Evolutionary conservation across 2,797 vertebrate species (phyloP).

Genomic region (Silurus aristotelis): DNA sequence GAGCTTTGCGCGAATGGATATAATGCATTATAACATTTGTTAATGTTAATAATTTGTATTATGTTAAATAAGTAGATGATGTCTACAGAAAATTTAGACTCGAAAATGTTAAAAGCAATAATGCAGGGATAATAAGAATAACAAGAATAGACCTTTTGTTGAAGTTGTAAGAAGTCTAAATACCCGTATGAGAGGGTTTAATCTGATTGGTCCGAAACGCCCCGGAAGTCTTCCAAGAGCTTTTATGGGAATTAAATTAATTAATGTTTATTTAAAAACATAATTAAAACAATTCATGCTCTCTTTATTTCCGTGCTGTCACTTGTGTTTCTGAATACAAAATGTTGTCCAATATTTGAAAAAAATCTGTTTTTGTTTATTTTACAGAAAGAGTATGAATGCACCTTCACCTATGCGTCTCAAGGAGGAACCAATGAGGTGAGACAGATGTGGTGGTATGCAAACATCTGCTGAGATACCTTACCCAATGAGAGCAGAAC

Average conservation of each 20-base stretch:
- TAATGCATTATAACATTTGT: no score
- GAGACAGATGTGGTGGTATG: slow-evolving; percentile 24
- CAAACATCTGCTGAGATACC: not conserved
- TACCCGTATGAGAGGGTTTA: not conserved
- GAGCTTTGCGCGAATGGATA: not conserved
- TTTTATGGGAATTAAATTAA: not conserved
- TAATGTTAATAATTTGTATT: no score
- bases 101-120: not conserved
- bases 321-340: not conserved
- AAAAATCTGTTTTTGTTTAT: not conserved
- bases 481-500: no score
- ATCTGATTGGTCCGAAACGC: not conserved
- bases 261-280: no score
- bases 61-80: not conserved
- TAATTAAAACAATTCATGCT: not conserved
- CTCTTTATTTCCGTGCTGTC: not conserved
- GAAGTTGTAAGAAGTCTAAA: not conserved
- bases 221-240: not conserved
- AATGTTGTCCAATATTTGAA: not conserved
- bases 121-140: not conserved
- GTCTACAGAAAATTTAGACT: not conserved
- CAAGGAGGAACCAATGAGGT: slow-evolving; percentile 98
- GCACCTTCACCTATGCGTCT: slow-evolving; percentile 90
- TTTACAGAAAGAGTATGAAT: slow-evolving; percentile 79
- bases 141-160: not conserved